Evolutionary conservation across 2,113 vertebrate species (phyloP).

Genomic region (Anhinga rufa): DNA sequence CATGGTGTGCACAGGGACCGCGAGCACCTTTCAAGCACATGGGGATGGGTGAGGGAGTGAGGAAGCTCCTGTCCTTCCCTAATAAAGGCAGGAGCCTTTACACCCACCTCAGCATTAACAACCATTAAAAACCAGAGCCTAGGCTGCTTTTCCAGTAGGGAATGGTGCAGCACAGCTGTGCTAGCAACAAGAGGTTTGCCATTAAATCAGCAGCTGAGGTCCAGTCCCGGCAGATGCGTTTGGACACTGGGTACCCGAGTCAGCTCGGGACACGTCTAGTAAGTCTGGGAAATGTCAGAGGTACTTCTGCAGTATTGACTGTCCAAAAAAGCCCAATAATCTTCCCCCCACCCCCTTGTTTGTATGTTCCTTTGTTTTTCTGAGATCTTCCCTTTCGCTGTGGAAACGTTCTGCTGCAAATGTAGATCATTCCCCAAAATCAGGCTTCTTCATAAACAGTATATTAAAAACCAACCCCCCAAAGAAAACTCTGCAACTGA

Average conservation of each 20-base stretch:
- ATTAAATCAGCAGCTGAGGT: constrained; percentile 15
- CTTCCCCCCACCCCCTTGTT: background rate
- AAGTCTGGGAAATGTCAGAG: constrained; percentile 15
- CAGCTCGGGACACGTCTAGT: background rate
- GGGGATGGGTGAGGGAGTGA: background rate
- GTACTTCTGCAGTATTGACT: background rate
- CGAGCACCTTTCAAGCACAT: background rate
- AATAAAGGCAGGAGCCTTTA: background rate
- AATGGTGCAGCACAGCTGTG: background rate
- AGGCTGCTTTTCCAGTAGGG: background rate
- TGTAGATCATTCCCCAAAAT: background rate
- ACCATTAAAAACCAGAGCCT: background rate
- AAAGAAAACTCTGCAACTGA: constrained; percentile 26
- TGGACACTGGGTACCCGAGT: background rate
- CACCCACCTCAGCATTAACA: background rate
- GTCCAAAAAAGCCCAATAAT: background rate
- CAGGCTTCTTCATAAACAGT: background rate
- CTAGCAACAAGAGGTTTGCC: background rate
- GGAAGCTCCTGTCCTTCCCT: background rate
- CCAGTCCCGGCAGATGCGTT: background rate
- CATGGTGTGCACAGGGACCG: fast-evolving
- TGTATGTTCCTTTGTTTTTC: background rate
- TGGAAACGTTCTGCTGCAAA: background rate
- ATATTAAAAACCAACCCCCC: constrained; percentile 58
- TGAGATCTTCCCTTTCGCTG: background rate